Percentiles rank a stretch among this genome's conserved stretches.
Evolutionary conservation across 2,888 invertebrate genomes (phyloP).

Genomic region (Diploptera punctata): DNA sequence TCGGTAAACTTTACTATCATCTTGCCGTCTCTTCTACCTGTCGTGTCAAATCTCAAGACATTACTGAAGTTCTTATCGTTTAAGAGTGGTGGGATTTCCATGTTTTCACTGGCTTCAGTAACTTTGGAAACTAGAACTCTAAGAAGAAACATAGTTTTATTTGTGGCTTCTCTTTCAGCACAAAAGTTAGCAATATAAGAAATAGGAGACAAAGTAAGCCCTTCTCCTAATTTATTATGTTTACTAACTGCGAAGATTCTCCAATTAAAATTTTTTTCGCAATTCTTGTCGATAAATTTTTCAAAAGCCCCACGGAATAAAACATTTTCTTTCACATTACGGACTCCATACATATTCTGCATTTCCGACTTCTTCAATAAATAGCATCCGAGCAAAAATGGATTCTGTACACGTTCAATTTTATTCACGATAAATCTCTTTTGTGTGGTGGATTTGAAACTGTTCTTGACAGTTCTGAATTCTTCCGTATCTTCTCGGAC

Average conservation of each 20-base stretch:
- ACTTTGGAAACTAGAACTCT: too few relatives aligned
- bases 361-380: too few relatives aligned
- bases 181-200: slow-evolving; percentile 7
- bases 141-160: slow-evolving; percentile 48
- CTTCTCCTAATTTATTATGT: not conserved
- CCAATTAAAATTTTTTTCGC: slow-evolving; percentile 8
- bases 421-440: too few relatives aligned
- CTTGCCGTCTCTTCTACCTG: slow-evolving; percentile 46
- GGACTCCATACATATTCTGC: not conserved
- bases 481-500: too few relatives aligned
- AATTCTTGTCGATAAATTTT: too few relatives aligned
- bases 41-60: slow-evolving; percentile 48
- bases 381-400: slow-evolving; percentile 5
- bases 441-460: slow-evolving; percentile 3
- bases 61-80: slow-evolving; percentile 46
- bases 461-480: too few relatives aligned
- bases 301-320: slow-evolving; percentile 14
- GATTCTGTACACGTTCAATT: too few relatives aligned
- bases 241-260: not conserved
- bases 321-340: not conserved
- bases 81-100: too few relatives aligned
- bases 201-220: slow-evolving; percentile 6
- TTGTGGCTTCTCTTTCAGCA: not conserved
- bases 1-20: slow-evolving; percentile 51
- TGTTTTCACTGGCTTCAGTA: too few relatives aligned